phyloP scores from a whole-genome alignment of 53 echinoderm and acorn worm genomes.

The Apostichopus leukothele region DNA sequence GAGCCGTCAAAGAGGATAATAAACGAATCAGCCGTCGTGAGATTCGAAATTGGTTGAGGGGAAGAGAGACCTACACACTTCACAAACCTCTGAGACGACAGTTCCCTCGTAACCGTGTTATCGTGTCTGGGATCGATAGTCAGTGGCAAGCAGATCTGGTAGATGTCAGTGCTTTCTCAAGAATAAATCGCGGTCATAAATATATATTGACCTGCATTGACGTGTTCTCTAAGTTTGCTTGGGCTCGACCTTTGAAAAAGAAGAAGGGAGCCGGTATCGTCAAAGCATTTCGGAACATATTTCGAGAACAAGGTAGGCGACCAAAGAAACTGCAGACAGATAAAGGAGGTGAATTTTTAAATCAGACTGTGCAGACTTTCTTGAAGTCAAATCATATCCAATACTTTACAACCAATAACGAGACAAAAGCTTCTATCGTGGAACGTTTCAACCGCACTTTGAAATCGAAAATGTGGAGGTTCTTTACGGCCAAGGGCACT shows the following conservation, averaged over 20 bases:
- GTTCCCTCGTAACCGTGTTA: slow-evolving; percentile 44
- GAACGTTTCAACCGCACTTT: no score
- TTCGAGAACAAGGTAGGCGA: slow-evolving; percentile 41
- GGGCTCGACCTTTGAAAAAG: slow-evolving; percentile 61
- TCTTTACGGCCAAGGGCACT: no score
- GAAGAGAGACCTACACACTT: slow-evolving; percentile 48
- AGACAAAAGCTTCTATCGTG: slow-evolving; percentile 45
- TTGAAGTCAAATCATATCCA: slow-evolving; percentile 45
- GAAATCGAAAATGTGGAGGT: no score
- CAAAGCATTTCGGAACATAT: slow-evolving; percentile 44
- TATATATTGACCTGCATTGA: slow-evolving; percentile 58
- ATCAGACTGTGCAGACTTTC: slow-evolving; percentile 48
- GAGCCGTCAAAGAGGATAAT: not conserved
- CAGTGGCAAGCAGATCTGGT: slow-evolving; percentile 55
- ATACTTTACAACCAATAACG: slow-evolving; percentile 60
- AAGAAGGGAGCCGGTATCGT: slow-evolving; percentile 53
- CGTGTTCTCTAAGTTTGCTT: slow-evolving; percentile 62
- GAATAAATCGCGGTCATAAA: not conserved
- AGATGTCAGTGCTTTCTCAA: slow-evolving; percentile 29
- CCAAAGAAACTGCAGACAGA: slow-evolving; percentile 58
- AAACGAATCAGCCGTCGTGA: not conserved
- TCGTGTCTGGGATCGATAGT: slow-evolving; percentile 49
- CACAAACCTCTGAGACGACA: slow-evolving; percentile 38
- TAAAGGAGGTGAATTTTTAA: slow-evolving; percentile 70
- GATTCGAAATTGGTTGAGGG: not conserved